Evolutionary conservation across 2,797 vertebrate species (phyloP).

Genomic region (Artibeus lituratus): DNA sequence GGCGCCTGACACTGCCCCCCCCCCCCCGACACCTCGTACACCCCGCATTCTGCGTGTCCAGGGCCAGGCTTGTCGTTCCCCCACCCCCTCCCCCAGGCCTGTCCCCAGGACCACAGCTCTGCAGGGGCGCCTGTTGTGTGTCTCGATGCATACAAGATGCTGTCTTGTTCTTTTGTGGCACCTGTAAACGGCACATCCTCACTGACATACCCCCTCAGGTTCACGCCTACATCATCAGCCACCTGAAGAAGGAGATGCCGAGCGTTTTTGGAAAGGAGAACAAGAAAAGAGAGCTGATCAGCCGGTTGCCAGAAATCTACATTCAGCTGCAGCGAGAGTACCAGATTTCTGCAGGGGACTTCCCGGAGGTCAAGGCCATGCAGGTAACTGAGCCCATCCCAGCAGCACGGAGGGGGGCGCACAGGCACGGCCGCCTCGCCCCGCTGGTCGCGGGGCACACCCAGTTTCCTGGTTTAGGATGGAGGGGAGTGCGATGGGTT

Average conservation of each 20-base stretch:
- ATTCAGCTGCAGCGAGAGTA: slow-evolving; percentile 92
- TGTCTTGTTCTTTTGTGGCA: neutral
- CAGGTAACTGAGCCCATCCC: slow-evolving; percentile 78
- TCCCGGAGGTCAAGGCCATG: slow-evolving; percentile 96
- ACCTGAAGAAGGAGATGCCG: slow-evolving; percentile 98
- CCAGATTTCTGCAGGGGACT: slow-evolving; percentile 97
- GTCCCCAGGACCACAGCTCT: neutral
- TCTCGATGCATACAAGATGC: neutral
- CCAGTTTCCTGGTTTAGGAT: neutral
- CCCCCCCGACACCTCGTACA: neutral
- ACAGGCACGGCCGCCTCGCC: neutral
- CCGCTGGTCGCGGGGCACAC: fast-evolving
- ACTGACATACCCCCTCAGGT: slow-evolving; percentile 84
- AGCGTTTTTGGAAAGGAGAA: slow-evolving; percentile 95
- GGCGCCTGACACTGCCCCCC: neutral
- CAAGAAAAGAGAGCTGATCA: slow-evolving; percentile 96
- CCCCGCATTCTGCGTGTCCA: neutral
- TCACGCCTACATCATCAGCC: slow-evolving; percentile 97
- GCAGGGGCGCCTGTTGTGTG: neutral
- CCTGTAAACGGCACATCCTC: neutral
- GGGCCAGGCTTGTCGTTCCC: neutral
- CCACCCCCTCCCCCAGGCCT: neutral
- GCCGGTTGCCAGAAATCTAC: slow-evolving; percentile 93
- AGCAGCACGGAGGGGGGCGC: fast-evolving
- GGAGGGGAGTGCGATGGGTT: neutral